Evolutionary conservation across 1,140 invertebrate genomes (phyloP), one percentile per base, ranked within the genome.

Genomic region (Epicauta chinensis): DNA sequence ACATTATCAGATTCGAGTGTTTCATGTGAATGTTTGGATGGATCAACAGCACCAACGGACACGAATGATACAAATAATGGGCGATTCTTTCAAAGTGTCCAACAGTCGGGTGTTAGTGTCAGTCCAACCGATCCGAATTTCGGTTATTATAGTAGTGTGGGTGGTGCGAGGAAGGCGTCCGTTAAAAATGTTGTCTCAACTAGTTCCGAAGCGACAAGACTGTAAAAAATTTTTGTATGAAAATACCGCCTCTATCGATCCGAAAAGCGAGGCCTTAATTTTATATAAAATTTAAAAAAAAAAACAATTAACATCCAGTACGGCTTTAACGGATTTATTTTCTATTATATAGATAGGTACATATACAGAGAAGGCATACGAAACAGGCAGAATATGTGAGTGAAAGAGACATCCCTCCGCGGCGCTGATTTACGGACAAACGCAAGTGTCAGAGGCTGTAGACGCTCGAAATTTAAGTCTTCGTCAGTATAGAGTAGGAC

Each of bases 11-110:
- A 85, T 58, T 80, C 77, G 0, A 79, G 78, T 55, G 57, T 81
- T 0, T 82, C 82, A 29, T 85, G 82, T 62, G 83, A 87, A 38
- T 86, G 82, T 60, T 69, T 80, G 4, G 81, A 84, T 32, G 66
- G 66, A 0, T 55, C 53, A 2, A 66, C 67, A 1, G 66, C 71
- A 2, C 54, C 60, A 1, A 32, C 43, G 10, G 67, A 73, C 16
- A 68, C 71, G 12, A 12, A 11, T 10, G 32, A 34, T 23, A 3
- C n/a, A n/a, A n/a, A 23, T 23, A 23, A 23, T 3, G 32, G 32
- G 2, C 70, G 74, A 32, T 77, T 77, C 52, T 73, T 76, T 34
- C 68, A 73, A 42, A 69, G 71, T 23, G 64, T 67, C 1, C 67
- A 75, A 37, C 73, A 69, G 55, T n/a, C n/a, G n/a, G 71, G 72